Evolutionary conservation across 2,888 invertebrate genomes (phyloP).

Genomic region (Aphidoletes aphidimyza): DNA sequence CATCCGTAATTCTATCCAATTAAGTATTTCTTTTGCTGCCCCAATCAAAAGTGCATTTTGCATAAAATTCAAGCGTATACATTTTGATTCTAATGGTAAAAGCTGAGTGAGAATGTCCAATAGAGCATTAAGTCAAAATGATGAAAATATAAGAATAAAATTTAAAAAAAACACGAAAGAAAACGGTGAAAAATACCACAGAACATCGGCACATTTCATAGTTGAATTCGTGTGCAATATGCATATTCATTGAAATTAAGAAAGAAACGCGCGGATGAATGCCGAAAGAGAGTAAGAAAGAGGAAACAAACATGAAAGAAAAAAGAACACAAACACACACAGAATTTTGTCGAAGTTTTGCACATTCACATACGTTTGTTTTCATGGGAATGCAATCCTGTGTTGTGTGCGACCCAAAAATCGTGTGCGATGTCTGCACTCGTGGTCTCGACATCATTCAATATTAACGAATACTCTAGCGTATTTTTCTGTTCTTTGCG

Average conservation of each 20-base stretch:
- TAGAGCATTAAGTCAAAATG: slow-evolving; percentile 1
- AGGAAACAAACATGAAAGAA: background rate
- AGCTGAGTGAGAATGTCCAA: slow-evolving; percentile 1
- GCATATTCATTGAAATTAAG: slow-evolving; percentile 5
- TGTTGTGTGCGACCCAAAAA: background rate
- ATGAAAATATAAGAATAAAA: background rate
- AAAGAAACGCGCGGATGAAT: background rate
- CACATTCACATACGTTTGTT: background rate
- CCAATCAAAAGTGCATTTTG: slow-evolving; percentile 9
- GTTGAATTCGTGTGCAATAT: slow-evolving; percentile 37
- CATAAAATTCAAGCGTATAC: background rate
- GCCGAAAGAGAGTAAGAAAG: background rate
- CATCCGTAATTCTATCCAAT: slow-evolving; percentile 34
- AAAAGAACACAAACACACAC: background rate
- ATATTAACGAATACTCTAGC: background rate
- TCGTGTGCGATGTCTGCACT: slow-evolving; percentile 34
- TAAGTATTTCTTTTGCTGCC: slow-evolving; percentile 10
- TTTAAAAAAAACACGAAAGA: background rate
- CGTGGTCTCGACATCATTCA: slow-evolving; percentile 18
- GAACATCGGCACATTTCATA: slow-evolving; percentile 42
- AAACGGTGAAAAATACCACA: background rate
- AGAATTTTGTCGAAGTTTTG: slow-evolving; percentile 5
- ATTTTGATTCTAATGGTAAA: slow-evolving; percentile 13
- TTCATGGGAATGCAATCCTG: background rate
- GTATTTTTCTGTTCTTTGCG: background rate